Conservation (phyloP, 2,888 invertebrate species). For the Caenorhabditis wallacei region DNA sequence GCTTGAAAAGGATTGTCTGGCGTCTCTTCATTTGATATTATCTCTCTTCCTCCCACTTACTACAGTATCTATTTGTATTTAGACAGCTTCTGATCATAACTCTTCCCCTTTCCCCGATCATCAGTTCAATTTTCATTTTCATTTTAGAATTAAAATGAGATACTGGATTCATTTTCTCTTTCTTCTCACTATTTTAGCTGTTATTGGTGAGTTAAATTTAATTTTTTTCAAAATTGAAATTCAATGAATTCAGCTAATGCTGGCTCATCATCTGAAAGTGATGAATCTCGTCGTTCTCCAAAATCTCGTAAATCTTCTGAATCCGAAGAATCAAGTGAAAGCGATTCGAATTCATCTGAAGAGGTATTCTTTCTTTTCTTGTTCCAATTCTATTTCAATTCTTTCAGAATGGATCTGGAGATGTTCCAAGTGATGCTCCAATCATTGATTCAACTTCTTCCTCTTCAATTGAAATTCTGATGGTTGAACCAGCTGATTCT, state of each 20-base stretch:
- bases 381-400: not conserved
- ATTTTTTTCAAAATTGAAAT: not conserved
- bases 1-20: constrained; percentile 31
- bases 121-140: constrained; percentile 30
- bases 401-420: constrained; percentile 25
- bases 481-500: constrained; percentile 6
- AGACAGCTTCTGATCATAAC: constrained; percentile 47
- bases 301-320: constrained; percentile 17
- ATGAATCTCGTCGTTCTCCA: constrained; percentile 6
- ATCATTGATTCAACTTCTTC: not conserved
- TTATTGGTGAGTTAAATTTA: constrained; percentile 16
- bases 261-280: constrained; percentile 18
- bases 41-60: constrained; percentile 14
- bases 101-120: constrained; percentile 23
- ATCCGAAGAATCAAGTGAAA: constrained; percentile 1
- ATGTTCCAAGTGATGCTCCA: not conserved
- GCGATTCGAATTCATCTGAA: constrained; percentile 18
- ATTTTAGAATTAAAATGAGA: constrained; percentile 27
- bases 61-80: constrained; percentile 49
- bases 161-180: constrained; percentile 36
- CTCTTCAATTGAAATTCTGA: constrained; percentile 5
- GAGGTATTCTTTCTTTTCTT: not conserved
- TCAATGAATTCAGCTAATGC: constrained; percentile 7
- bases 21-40: constrained; percentile 3
- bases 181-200: constrained; percentile 19